These are phyloP conservation scores for Orchesellides sinensis DNA, from an alignment of 2,888 invertebrate species.

Conservation along the genomic window DNA sequence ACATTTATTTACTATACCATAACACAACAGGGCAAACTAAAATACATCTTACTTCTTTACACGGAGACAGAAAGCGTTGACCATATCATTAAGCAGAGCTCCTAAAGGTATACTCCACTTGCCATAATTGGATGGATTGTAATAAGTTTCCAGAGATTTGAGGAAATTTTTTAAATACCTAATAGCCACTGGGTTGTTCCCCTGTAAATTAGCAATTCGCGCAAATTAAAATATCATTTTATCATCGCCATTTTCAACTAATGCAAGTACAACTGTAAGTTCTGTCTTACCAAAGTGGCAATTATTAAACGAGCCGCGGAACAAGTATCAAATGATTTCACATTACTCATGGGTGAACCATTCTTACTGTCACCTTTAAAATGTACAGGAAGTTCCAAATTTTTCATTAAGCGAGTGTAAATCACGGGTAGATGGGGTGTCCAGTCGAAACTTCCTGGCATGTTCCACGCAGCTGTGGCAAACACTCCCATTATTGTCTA, in stretches of 20 bases:
- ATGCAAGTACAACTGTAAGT: too few relatives aligned
- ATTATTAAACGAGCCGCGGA: constrained; percentile 79
- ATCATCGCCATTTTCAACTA: too few relatives aligned
- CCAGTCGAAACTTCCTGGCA: constrained; percentile 93
- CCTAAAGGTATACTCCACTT: constrained; percentile 85
- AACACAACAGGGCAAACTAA: neutral
- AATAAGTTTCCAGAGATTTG: constrained; percentile 89
- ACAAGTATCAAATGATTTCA: constrained; percentile 70
- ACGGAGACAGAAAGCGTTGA: constrained; percentile 82
- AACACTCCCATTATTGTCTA: constrained; percentile 86
- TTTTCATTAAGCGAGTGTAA: constrained; percentile 85
- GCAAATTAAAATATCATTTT: too few relatives aligned
- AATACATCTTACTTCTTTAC: constrained; percentile 78
- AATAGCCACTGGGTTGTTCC: constrained; percentile 83
- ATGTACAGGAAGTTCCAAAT: constrained; percentile 87
- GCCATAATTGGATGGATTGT: constrained; percentile 92
- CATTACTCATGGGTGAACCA: constrained; percentile 60
- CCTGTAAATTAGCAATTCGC: constrained; percentile 78
- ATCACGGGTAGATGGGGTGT: constrained; percentile 87
- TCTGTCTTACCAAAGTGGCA: constrained; percentile 78
- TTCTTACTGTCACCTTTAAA: constrained; percentile 80
- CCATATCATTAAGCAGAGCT: constrained; percentile 84
- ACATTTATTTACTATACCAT: neutral
- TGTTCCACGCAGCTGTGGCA: constrained; percentile 84
- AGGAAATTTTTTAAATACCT: constrained; percentile 88